A percentile compares a stretch with the other conserved stretches of the same genome.
Conservation (phyloP, 2,797 vertebrate genomes). For the Enteromius unitaeniatus region DNA sequence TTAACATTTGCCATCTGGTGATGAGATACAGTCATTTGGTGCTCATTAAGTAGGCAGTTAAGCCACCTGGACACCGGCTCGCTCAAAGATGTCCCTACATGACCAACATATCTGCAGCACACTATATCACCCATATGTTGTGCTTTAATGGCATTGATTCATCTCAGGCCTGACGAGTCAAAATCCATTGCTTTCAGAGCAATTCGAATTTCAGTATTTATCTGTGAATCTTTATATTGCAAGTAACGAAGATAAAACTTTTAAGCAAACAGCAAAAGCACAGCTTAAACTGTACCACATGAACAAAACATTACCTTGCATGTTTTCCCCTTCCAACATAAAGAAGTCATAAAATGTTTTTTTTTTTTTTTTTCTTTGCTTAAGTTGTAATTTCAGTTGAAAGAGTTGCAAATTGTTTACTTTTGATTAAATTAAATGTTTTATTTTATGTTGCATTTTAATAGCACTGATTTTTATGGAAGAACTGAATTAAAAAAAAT, state of each 20-base stretch:
- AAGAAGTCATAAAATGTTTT: neutral
- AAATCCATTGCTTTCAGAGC: constrained; percentile 8
- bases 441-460: constrained; percentile 52
- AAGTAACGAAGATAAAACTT: neutral
- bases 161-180: constrained; percentile 6
- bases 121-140: constrained; percentile 73
- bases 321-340: neutral
- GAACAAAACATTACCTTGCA: neutral
- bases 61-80: constrained; percentile 73
- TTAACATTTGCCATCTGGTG: constrained; percentile 46
- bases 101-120: constrained; percentile 27
- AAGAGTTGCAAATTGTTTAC: neutral
- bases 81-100: constrained; percentile 62
- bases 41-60: constrained; percentile 75
- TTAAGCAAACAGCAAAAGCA: neutral
- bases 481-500: too few species aligned
- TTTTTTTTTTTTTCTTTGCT: neutral
- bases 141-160: constrained; percentile 18
- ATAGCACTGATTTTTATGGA: constrained; percentile 5
- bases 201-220: neutral
- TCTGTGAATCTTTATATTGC: neutral
- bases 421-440: neutral
- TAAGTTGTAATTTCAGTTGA: neutral
- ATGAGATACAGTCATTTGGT: constrained; percentile 60
- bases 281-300: neutral